These are phyloP conservation scores for Anoplophora glabripennis DNA, from an alignment of 1,140 invertebrate genomes.

Conservation along the genomic window DNA sequence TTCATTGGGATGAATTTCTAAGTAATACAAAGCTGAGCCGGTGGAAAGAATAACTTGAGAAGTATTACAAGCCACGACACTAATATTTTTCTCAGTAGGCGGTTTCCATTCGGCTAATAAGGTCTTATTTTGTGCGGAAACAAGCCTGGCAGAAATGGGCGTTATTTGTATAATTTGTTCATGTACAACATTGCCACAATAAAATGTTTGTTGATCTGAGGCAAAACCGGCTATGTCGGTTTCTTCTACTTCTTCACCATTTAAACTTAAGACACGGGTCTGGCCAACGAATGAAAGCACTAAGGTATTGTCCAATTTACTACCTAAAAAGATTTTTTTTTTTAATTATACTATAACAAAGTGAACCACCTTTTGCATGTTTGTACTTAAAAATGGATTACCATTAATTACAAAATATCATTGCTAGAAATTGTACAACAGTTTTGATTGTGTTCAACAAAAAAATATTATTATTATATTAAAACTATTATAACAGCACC, in stretches of 20 bases:
- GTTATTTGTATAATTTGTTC: constrained; percentile 79
- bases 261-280: constrained; percentile 83
- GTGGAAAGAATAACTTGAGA: constrained; percentile 85
- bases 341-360: too few relatives aligned
- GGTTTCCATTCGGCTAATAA: constrained; percentile 78
- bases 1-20: constrained; percentile 71
- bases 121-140: constrained; percentile 64
- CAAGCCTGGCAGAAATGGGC: constrained; percentile 64
- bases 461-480: too few relatives aligned
- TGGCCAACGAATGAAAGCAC: constrained; percentile 94
- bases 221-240: constrained; percentile 89
- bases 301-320: constrained; percentile 79
- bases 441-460: too few relatives aligned
- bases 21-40: constrained; percentile 84
- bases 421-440: too few relatives aligned
- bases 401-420: too few relatives aligned
- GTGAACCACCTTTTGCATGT: too few relatives aligned
- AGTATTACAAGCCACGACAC: constrained; percentile 83
- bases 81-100: constrained; percentile 72
- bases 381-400: too few relatives aligned
- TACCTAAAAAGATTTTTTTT: constrained; percentile 50
- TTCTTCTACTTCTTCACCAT: constrained; percentile 96
- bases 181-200: constrained; percentile 83
- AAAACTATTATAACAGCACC: too few relatives aligned
- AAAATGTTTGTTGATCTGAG: constrained; percentile 88